Evolutionary conservation across 2,888 invertebrate species (phyloP), one percentile per base, ranked within the genome.

Genomic region (Keiferia lycopersicella): DNA sequence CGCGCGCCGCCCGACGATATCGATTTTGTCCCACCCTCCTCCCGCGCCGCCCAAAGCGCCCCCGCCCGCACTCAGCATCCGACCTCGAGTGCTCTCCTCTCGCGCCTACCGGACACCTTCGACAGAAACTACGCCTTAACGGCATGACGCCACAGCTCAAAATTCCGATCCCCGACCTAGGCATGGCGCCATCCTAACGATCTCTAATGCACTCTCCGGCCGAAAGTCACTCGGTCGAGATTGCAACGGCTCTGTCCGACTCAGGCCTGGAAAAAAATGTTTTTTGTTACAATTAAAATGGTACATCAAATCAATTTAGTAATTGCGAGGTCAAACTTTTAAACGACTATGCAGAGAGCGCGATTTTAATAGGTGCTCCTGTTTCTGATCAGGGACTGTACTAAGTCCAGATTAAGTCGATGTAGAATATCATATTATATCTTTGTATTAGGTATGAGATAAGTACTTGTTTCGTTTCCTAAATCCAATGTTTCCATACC

Each of bases 261-360:
- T 76, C 83, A 86, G 78, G 79, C 77, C 80, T 82, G 79, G 83
- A 86, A 89, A 91, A 91, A 91, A 89, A 90, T 87, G 88, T 88
- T 91, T 91, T 91, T 90, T 90, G 88, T 90, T 88, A 91, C 90
- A 91, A 90, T 91, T 91, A 89, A 91, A 91, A 91, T 90, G 89
- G 88, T 90, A 91, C 90, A 91, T 91, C 91, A 90, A 91, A 91
- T 90, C 89, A 91, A 89, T 91, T 91, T 88, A 87, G 88, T 90
- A 90, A 91, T 90, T 91, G 90, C 88, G 87, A 84, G 88, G 87
- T 88, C 88, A 88, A 88, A 88, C 86, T 89, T 88, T 86, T 80
- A 81, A 90, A 86, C 83, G 48, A 11, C 50, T 16, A 39, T 20
- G 58, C 51, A 41, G 30, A 60, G 16, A n/a, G 20, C 59, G 20